These are phyloP conservation scores for Cavia porcellus DNA, from an alignment of 2,113 vertebrate genomes.

Conservation along the genomic window DNA sequence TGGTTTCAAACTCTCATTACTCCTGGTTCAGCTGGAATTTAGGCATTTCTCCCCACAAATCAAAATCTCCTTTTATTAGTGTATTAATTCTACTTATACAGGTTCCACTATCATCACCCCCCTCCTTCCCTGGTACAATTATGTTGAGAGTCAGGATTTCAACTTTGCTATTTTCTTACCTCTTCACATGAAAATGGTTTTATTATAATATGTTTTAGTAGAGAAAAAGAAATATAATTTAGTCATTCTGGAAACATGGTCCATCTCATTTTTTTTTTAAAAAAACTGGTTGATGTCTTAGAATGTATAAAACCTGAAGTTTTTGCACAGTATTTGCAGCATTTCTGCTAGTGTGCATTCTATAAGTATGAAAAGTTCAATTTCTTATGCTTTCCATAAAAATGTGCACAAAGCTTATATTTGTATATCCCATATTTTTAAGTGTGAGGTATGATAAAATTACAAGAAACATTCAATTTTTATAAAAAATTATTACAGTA, in stretches of 20 bases:
- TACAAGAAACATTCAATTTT: neutral
- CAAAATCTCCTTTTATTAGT: neutral
- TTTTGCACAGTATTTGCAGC: neutral
- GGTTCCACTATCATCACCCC: neutral
- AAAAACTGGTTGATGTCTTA: neutral
- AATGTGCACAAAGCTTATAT: neutral
- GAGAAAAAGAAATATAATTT: neutral
- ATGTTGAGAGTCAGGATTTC: neutral
- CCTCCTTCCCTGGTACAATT: neutral
- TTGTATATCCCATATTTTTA: neutral
- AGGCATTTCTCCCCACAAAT: neutral
- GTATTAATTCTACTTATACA: neutral
- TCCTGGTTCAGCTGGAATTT: neutral
- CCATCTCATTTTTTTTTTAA: neutral
- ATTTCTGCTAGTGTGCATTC: neutral
- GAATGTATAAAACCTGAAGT: neutral
- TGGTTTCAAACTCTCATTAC: neutral
- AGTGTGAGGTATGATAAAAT: neutral
- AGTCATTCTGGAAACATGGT: neutral
- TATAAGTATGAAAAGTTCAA: neutral
- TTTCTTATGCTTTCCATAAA: neutral
- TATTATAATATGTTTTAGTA: neutral
- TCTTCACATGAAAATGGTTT: neutral
- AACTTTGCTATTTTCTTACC: neutral
- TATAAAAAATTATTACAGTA: neutral